Base-by-base conservation (phyloP, 2,888 invertebrate species). In the Panopea generosa region DNA sequence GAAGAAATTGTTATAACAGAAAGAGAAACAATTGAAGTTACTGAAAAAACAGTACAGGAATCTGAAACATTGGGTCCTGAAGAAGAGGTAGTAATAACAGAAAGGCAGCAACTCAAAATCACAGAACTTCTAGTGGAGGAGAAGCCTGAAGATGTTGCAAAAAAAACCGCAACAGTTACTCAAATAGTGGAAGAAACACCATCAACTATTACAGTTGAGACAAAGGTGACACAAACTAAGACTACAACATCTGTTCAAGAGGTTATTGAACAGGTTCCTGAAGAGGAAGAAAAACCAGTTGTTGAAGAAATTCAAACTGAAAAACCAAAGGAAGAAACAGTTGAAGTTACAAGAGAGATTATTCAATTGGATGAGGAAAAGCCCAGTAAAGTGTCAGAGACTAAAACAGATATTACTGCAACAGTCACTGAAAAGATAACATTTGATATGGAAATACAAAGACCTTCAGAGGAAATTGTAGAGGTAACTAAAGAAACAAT, bases 311-410 rank as follows among this genome's bases (percentile, higher is more conserved):
- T 49, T 16, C 66, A 81, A 72, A 43, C 72, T 27, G 50, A 72
- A 29, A 81, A 77, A 20, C 82, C 84, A 9, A 47, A 38, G 55
- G 78, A 84, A 50, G 78, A 82, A n/a, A 77, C 63, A 16, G 72
- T 84, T 60, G 77, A 77, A n/a, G 61, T 68, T 33, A 66, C 81
- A 56, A 85, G 72, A 68, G 83, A 86, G 29, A 79, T 77, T 29
- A 67, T 84, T 43, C 75, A 82, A 40, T 26, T 62, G 47, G 50
- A 68, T 18, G 20, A 45, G 45, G 40, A 26, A 9, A 55, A 55
- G 27, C 55, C 55, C 2, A 50, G 18, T 26, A 50, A 14, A 18
- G 50, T 50, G n/a, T 20, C 50, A 26, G 24, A 45, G 16, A 33
- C 33, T 33, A 11, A 33, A 33, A 33, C 33, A 33, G 33, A 33